Evolutionary conservation across 2,888 invertebrate genomes (phyloP).

Genomic region (Caenorhabditis sp.): DNA sequence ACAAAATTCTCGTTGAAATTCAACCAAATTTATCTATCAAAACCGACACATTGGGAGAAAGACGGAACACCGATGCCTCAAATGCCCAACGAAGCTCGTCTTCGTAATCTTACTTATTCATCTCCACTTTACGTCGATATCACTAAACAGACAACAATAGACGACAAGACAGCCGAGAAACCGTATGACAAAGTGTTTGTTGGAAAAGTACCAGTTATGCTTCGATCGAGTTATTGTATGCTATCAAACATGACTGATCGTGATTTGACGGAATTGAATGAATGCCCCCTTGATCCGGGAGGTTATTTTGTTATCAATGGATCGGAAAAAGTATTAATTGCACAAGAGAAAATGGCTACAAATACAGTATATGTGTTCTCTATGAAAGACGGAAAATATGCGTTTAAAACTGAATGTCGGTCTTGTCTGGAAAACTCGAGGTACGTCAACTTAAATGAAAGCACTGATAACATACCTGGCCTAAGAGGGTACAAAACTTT

Average conservation of each 20-base stretch:
- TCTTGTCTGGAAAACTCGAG: conserved; percentile 86
- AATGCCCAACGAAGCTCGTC: conserved; percentile 99
- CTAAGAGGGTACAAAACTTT: too few species aligned
- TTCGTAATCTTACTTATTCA: conserved; percentile 87
- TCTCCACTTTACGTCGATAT: conserved; percentile 99
- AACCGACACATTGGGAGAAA: conserved; percentile 99
- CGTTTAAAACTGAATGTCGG: conserved; percentile 96
- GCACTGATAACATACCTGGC: too few species aligned
- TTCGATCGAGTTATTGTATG: conserved; percentile 93
- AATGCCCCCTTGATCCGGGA: conserved; percentile 96
- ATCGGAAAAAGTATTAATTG: conserved; percentile 95
- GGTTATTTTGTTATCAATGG: conserved; percentile 99
- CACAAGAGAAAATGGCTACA: conserved; percentile 99
- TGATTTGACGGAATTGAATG: conserved; percentile 98
- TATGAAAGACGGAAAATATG: conserved; percentile 99
- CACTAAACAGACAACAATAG: conserved; percentile 81
- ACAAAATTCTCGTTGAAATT: conserved; percentile 92
- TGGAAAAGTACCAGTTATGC: conserved; percentile 97
- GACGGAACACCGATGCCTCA: conserved; percentile 98
- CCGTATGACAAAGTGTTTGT: conserved; percentile 80
- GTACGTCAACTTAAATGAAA: too few species aligned
- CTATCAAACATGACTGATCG: conserved; percentile 93
- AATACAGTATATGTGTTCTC: conserved; percentile 99
- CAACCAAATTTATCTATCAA: conserved; percentile 97
- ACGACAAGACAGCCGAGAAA: conserved; percentile 83